Conservation (phyloP, 2,888 invertebrate genomes). For the Sceliomorpha sp. region DNA sequence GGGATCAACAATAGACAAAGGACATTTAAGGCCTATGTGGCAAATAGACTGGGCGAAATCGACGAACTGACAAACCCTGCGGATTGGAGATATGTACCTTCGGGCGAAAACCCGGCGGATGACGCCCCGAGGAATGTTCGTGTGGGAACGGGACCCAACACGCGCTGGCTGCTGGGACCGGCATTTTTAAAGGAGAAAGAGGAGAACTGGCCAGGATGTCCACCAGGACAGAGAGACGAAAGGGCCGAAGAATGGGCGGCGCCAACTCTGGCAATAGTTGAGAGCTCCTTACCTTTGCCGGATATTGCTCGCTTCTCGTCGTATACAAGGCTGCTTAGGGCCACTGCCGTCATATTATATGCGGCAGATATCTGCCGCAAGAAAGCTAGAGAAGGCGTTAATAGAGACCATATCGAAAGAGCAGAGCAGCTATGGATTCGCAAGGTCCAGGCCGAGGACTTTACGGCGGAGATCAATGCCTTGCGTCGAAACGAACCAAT, state of each 20-base stretch:
- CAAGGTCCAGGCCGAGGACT: too few species aligned
- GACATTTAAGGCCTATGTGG: too few species aligned
- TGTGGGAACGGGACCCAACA: not conserved
- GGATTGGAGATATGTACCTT: conserved; percentile 58
- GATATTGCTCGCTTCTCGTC: not conserved
- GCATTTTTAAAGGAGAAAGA: conserved; percentile 9
- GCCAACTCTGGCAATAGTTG: not conserved
- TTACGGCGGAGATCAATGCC: too few species aligned
- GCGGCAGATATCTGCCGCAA: conserved; percentile 12
- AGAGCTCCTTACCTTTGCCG: not conserved
- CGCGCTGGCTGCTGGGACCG: conserved; percentile 39
- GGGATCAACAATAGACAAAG: too few species aligned
- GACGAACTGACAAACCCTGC: conserved; percentile 42
- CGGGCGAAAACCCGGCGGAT: conserved; percentile 24
- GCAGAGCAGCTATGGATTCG: too few species aligned
- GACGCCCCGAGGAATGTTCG: conserved; percentile 2
- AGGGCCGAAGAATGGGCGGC: not conserved
- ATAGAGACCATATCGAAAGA: too few species aligned
- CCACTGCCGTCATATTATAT: not conserved
- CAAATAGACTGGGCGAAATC: too few species aligned
- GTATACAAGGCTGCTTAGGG: conserved; percentile 5
- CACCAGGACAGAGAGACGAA: not conserved
- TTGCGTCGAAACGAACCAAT: too few species aligned
- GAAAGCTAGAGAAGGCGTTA: too few species aligned
- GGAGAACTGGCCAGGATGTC: not conserved